Conservation (phyloP, 30 jellyfish, hydroid and myxozoan genomes). For the Calvadosia cruxmelitensis region DNA sequence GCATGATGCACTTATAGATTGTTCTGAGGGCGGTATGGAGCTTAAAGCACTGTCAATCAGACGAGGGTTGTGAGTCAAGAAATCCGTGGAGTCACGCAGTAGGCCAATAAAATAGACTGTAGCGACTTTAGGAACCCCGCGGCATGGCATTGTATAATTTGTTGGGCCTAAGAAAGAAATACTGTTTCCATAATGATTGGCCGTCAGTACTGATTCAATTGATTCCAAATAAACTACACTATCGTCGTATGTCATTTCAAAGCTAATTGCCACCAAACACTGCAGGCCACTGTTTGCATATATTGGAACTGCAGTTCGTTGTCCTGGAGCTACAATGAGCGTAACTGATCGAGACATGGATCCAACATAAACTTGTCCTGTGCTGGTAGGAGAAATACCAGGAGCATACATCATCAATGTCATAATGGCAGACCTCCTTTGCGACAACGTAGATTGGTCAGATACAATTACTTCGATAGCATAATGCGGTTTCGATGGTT, state of each 20-base stretch:
- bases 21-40: conserved; percentile 16
- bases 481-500: conserved; percentile 32
- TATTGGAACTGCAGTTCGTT: conserved; percentile 44
- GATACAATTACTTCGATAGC: conserved; percentile 28
- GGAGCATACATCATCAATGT: conserved; percentile 23
- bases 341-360: conserved; percentile 32
- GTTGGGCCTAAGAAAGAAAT: conserved; percentile 45
- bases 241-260: conserved; percentile 19
- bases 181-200: conserved; percentile 7
- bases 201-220: conserved; percentile 6
- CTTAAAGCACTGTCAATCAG: conserved; percentile 48
- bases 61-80: conserved; percentile 3
- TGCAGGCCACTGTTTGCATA: conserved; percentile 59
- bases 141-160: neutral
- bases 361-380: conserved; percentile 59
- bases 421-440: conserved; percentile 18
- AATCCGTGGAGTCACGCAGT: conserved; percentile 5
- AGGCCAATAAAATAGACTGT: conserved; percentile 40
- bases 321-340: conserved; percentile 29
- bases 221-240: neutral
- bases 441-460: conserved; percentile 27
- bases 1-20: conserved; percentile 27
- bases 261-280: conserved; percentile 51
- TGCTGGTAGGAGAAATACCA: conserved; percentile 18
- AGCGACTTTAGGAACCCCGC: conserved; percentile 55